Evolutionary conservation across 1,140 invertebrate species (phyloP).

Genomic region (Tachypleus tridentatus): DNA sequence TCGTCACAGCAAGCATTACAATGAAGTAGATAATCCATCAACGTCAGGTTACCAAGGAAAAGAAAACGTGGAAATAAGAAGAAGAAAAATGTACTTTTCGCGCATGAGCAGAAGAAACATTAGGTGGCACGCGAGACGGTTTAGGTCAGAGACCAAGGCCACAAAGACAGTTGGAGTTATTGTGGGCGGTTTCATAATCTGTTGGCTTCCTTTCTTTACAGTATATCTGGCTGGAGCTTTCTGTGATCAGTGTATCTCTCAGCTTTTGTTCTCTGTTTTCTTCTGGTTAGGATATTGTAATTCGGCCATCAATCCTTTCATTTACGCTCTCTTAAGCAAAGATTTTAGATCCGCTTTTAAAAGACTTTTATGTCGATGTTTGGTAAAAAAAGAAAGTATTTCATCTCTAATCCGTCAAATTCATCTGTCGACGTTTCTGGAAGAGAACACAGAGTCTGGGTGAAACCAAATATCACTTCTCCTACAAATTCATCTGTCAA

Average conservation of each 20-base stretch:
- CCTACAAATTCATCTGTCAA: conserved; percentile 27
- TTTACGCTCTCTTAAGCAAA: conserved; percentile 83
- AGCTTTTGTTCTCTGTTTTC: conserved; percentile 71
- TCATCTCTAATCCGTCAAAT: conserved; percentile 27
- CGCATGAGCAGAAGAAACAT: conserved; percentile 64
- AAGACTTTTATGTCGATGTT: conserved; percentile 69
- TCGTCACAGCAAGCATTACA: no score
- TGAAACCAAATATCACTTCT: conserved; percentile 18
- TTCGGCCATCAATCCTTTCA: conserved; percentile 77
- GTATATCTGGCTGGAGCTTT: conserved; percentile 78
- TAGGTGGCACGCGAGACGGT: conserved; percentile 69
- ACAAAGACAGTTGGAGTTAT: conserved; percentile 89
- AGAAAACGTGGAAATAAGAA: no score
- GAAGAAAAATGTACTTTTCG: no score
- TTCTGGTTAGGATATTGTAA: conserved; percentile 98
- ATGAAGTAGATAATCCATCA: no score
- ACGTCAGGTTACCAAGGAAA: no score
- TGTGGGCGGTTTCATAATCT: conserved; percentile 82
- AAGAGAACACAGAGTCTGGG: conserved; percentile 15
- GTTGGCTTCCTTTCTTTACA: conserved; percentile 91
- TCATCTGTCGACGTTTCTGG: conserved; percentile 27
- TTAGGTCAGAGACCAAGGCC: conserved; percentile 83
- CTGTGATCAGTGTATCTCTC: conserved; percentile 59
- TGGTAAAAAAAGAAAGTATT: conserved; percentile 27
- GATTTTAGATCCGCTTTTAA: conserved; percentile 87